Conservation (phyloP, 1,140 invertebrate genomes). For the Pogonognathellus flavescens region DNA sequence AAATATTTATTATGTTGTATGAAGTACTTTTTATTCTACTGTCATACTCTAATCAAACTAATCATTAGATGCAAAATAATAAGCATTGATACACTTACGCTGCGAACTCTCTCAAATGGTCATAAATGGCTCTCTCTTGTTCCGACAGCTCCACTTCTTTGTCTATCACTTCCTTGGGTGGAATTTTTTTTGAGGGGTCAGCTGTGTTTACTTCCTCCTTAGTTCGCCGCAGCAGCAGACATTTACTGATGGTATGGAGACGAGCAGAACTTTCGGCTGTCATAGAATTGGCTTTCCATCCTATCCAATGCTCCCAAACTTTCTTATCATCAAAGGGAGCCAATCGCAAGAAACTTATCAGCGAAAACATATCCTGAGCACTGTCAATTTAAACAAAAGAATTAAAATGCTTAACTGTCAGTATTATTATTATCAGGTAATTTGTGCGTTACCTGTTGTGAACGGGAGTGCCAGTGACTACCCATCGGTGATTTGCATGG, state of each 20-base stretch:
- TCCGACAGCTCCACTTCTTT: constrained; percentile 76
- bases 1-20: too few relatives aligned
- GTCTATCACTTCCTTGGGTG: constrained; percentile 65
- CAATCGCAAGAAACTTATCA: constrained; percentile 60
- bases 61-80: too few relatives aligned
- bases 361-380: constrained; percentile 60
- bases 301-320: constrained; percentile 80
- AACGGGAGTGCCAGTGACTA: constrained; percentile 93
- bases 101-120: constrained; percentile 70
- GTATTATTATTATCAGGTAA: not conserved
- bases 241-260: constrained; percentile 83
- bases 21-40: not conserved
- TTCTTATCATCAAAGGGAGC: constrained; percentile 65
- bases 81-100: constrained; percentile 67
- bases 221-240: constrained; percentile 85
- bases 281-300: constrained; percentile 80
- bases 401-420: not conserved
- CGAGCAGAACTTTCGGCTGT: constrained; percentile 79
- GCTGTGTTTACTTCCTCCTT: constrained; percentile 78
- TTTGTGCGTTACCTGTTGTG: constrained; percentile 88
- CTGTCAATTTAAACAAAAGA: constrained; percentile 14
- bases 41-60: too few relatives aligned
- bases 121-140: constrained; percentile 82
- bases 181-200: constrained; percentile 64
- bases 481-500: constrained; percentile 80